phyloP scores from a whole-genome alignment of 2,797 vertebrate genomes.

The Lycodopsis pacificus region DNA sequence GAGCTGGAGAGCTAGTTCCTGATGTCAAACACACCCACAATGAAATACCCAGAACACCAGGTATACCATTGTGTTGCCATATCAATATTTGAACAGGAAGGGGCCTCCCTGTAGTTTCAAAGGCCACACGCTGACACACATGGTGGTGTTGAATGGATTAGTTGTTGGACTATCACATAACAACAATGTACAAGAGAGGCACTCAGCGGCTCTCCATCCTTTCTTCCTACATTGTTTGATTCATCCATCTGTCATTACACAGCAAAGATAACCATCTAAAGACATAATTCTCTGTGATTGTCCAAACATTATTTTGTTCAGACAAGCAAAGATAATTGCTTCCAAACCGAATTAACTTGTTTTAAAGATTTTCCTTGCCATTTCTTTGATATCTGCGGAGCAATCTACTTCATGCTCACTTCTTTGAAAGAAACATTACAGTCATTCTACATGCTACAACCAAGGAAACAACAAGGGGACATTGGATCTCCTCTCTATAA shows the following conservation, averaged over 20 bases:
- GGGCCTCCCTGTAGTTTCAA: slow-evolving; percentile 7
- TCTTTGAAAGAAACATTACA: not conserved
- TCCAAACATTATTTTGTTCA: not conserved
- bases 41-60: slow-evolving; percentile 5
- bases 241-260: not conserved
- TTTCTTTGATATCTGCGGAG: not conserved
- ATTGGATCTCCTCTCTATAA: not conserved
- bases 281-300: not conserved
- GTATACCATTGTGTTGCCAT: slow-evolving; percentile 14
- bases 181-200: not conserved
- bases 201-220: not conserved
- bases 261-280: not conserved
- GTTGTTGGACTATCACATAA: not conserved
- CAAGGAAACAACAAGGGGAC: not conserved
- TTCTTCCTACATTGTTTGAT: not conserved
- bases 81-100: slow-evolving; percentile 19
- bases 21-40: slow-evolving; percentile 4
- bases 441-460: not conserved
- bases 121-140: slow-evolving; percentile 18
- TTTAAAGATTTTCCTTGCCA: not conserved
- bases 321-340: not conserved
- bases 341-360: slow-evolving; percentile 8
- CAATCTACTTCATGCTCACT: not conserved
- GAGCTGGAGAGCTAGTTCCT: not conserved
- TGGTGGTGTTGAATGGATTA: slow-evolving; percentile 13